A percentile compares a stretch with the other conserved stretches of the same genome.
Conservation (phyloP, 2,888 invertebrate species). For the Drosophila trichaetosa region DNA sequence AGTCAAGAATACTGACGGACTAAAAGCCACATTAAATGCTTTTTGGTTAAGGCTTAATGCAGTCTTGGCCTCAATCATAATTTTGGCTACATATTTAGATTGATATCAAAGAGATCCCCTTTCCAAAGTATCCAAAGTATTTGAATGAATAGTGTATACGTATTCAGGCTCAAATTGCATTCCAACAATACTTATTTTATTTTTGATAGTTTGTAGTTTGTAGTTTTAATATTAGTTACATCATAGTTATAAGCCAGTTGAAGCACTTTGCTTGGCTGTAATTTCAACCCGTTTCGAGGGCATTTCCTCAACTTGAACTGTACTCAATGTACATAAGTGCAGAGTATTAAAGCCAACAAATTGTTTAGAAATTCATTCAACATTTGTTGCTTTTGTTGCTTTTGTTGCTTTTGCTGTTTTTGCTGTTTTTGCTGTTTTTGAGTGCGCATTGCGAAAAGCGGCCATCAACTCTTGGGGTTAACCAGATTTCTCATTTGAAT, state of each 20-base stretch:
- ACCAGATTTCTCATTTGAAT: constrained; percentile 66
- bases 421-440: background rate
- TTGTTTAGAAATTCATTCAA: constrained; percentile 1
- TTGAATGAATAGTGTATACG: background rate
- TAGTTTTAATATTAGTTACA: background rate
- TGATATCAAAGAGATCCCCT: background rate
- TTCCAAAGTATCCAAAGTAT: background rate
- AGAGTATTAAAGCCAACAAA: constrained; percentile 5
- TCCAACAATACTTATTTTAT: too few relatives aligned
- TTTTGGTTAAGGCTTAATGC: background rate
- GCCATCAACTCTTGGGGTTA: constrained; percentile 61
- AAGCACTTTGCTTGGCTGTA: background rate
- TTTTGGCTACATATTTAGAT: background rate
- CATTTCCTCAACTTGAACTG: background rate
- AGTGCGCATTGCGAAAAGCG: constrained; percentile 13
- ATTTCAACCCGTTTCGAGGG: background rate
- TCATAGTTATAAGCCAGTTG: background rate
- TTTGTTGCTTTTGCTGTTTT: constrained; percentile 1
- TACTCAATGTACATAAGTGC: background rate
- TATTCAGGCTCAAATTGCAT: background rate
- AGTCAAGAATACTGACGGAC: background rate
- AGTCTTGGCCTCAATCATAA: background rate
- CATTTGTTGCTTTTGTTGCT: background rate
- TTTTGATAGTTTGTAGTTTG: background rate
- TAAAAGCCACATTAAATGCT: background rate